Evolutionary conservation across 2,113 vertebrate species (phyloP), one percentile per base, ranked within the genome.

Genomic region (Gyps fulvus): DNA sequence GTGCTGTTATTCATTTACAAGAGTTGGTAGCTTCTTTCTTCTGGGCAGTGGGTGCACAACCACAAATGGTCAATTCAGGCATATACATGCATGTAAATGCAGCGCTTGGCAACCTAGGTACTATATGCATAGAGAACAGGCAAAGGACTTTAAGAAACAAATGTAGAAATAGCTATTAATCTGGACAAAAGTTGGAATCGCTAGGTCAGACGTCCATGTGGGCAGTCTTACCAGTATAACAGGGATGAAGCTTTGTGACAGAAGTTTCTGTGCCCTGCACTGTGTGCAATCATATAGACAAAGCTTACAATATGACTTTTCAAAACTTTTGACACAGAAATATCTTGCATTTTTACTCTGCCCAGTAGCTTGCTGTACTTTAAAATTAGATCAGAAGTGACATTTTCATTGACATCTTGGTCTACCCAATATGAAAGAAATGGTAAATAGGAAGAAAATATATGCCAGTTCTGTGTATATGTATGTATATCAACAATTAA

Each of bases 321-420:
- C 72, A 62, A 90, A 95, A 92, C 23, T 76, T 83, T 47, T 18
- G 25, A 66, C 69, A 81, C 40, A 72, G 57, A 42, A 14, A 90
- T 89, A 82, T 65, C 89, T 74, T 87, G 22, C 78, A 50, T 78
- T 93, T 86, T 85, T 11, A 23, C 13, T 93, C 70, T 91, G 27
- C 38, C 23, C 32, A 65, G 45, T 76, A 87, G 23, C 69, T 87
- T 65, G 36, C 32, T 77, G 18, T 62, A 50, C 85, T 79, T 92
- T 29, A 95, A 96, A 94, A 87, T 87, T 67, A 89, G 57, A 81
- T 90, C 76, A 72, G 70, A 83, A 93, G 49, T n/a, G 49, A 63
- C 36, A 23, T 83, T 88, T 92, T 87, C 52, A 63, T 83, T 76
- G 71, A 90, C 45, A 36, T 66, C 45, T 89, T 38, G 32, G 42